A percentile compares a stretch with the other conserved stretches of the same genome.
phyloP scores from a whole-genome alignment of 2,888 invertebrate genomes.

The Caenorhabditis plicata region DNA sequence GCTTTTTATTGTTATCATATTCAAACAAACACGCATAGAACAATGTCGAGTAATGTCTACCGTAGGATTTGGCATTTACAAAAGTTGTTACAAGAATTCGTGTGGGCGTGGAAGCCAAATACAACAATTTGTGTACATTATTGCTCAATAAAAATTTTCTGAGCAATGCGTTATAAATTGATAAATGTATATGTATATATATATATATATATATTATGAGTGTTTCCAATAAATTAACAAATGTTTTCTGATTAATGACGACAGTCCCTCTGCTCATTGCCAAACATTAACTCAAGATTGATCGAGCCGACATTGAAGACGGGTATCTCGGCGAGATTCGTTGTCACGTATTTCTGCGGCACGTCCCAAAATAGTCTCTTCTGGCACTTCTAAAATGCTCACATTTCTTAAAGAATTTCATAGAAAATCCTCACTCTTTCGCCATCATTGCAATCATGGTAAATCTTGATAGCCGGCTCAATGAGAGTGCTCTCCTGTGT shows the following conservation, averaged over 20 bases:
- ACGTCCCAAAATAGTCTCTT: constrained; percentile 22
- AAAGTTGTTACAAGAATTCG: no score
- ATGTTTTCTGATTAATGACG: constrained; percentile 19
- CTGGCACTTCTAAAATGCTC: constrained; percentile 21
- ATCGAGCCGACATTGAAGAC: constrained; percentile 21
- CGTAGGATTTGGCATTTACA: no score
- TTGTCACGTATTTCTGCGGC: constrained; percentile 18
- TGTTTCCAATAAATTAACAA: no score
- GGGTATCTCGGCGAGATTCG: constrained; percentile 9
- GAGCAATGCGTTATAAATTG: no score
- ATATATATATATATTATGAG: no score
- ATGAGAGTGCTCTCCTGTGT: constrained; percentile 18
- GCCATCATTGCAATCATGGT: constrained; percentile 41
- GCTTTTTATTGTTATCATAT: no score
- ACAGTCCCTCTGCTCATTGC: constrained; percentile 32
- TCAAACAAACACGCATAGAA: no score
- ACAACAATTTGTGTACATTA: no score
- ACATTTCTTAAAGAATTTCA: neutral
- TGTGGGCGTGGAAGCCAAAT: no score
- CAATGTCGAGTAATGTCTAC: no score
- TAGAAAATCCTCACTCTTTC: constrained; percentile 6
- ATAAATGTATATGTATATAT: no score
- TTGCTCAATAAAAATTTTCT: no score
- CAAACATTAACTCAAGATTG: constrained; percentile 26
- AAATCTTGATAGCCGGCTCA: constrained; percentile 34